Conservation (phyloP, 2,113 vertebrate genomes). For the Ciconia stormi region DNA sequence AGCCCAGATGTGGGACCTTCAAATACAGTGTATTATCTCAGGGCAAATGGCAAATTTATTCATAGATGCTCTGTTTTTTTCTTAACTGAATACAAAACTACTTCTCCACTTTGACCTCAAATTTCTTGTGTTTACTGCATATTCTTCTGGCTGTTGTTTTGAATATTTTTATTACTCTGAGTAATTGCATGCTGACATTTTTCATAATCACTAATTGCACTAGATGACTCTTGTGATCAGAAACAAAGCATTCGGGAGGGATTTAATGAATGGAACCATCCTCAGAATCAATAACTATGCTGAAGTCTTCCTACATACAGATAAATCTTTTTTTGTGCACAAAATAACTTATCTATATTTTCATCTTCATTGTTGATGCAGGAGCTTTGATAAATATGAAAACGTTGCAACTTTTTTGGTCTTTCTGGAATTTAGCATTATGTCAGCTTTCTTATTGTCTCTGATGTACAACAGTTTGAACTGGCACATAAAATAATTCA, state of each 20-base stretch:
- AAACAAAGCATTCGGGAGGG: constrained; percentile 43
- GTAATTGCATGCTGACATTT: constrained; percentile 63
- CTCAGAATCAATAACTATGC: constrained; percentile 61
- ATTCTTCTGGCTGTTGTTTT: constrained; percentile 32
- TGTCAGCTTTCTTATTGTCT: constrained; percentile 22
- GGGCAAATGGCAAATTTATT: constrained; percentile 17
- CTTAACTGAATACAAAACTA: constrained; percentile 2
- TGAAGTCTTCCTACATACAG: constrained; percentile 32
- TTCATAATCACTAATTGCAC: constrained; percentile 67
- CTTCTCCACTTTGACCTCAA: not conserved
- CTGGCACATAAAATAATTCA: constrained; percentile 39
- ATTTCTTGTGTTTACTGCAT: constrained; percentile 19
- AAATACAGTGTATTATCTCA: not conserved
- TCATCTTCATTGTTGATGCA: constrained; percentile 32
- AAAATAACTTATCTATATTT: constrained; percentile 48
- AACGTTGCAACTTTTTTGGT: constrained; percentile 12
- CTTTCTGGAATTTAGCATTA: constrained; percentile 39
- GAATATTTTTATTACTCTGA: constrained; percentile 60
- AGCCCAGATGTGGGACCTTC: constrained; percentile 22
- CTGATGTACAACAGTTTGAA: constrained; percentile 39
- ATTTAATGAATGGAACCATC: constrained; percentile 63
- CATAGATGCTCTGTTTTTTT: not conserved
- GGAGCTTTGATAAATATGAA: constrained; percentile 26
- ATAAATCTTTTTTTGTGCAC: constrained; percentile 26
- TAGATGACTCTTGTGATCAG: constrained; percentile 65